Evolutionary conservation across 1,140 invertebrate species (phyloP).

Genomic region (Geopemphigus sp.): DNA sequence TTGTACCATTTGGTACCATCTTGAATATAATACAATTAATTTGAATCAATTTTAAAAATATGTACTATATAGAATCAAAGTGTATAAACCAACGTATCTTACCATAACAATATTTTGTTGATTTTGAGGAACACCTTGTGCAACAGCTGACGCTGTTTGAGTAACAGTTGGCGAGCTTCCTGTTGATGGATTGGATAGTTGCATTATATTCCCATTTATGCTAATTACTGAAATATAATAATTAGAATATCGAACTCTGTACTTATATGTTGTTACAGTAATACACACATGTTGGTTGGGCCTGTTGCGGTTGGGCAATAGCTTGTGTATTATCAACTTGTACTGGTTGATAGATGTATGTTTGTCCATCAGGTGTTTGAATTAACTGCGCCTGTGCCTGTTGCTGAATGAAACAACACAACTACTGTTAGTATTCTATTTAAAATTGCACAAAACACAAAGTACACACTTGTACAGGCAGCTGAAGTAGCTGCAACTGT

Average conservation of each 20-base stretch:
- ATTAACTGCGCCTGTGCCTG: constrained; percentile 73
- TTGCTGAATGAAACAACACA: constrained; percentile 58
- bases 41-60: background rate
- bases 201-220: constrained; percentile 71
- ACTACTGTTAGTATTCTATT: background rate
- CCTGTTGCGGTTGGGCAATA: constrained; percentile 59
- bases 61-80: too few species aligned
- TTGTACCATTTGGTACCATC: constrained; percentile 50
- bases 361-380: constrained; percentile 90
- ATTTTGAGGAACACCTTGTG: constrained; percentile 58
- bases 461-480: constrained; percentile 8
- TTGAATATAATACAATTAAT: constrained; percentile 27
- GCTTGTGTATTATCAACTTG: constrained; percentile 63
- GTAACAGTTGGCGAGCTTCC: constrained; percentile 55
- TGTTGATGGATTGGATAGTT: constrained; percentile 58
- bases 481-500: constrained; percentile 12
- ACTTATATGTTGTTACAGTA: background rate
- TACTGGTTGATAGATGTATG: constrained; percentile 80
- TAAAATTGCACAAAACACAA: background rate
- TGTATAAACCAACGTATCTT: constrained; percentile 48
- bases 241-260: background rate
- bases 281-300: constrained; percentile 61
- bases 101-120: constrained; percentile 65
- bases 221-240: constrained; percentile 62
- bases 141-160: constrained; percentile 58